Percentiles rank a stretch among this genome's conserved stretches.
Conservation (phyloP, 2,888 invertebrate genomes). For the Agrotis puta region DNA sequence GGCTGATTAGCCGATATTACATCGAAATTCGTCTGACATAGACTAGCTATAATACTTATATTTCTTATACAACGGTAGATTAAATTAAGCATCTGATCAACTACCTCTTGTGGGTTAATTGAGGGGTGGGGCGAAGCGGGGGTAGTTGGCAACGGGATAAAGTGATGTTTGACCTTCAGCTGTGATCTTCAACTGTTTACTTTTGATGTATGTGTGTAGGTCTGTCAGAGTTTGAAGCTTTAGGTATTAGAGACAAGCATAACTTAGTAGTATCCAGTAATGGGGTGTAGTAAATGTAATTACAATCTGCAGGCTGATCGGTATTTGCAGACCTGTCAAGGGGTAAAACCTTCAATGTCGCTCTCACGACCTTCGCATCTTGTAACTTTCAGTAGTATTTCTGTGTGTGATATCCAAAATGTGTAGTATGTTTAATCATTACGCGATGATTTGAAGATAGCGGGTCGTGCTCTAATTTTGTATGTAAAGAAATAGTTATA, state of each 20-base stretch:
- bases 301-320: too few species aligned
- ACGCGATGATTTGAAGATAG: background rate
- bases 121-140: background rate
- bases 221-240: constrained; percentile 18
- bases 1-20: constrained; percentile 42
- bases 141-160: constrained; percentile 25
- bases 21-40: constrained; percentile 27
- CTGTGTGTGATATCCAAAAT: too few species aligned
- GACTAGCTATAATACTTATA: constrained; percentile 29
- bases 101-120: constrained; percentile 41
- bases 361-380: background rate
- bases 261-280: background rate
- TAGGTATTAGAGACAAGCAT: constrained; percentile 11
- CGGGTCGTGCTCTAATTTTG: too few species aligned
- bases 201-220: background rate
- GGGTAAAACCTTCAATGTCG: background rate
- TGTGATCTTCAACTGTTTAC: constrained; percentile 18
- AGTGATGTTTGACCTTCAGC: constrained; percentile 38
- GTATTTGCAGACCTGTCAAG: background rate
- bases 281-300: background rate
- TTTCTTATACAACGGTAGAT: constrained; percentile 31
- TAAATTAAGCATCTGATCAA: constrained; percentile 56
- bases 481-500: too few species aligned
- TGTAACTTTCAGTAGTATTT: background rate
- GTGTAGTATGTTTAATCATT: background rate